Percentiles rank a stretch among this genome's conserved stretches.
phyloP scores from a whole-genome alignment of 2,113 vertebrate species.

The Crotalus viridis region DNA sequence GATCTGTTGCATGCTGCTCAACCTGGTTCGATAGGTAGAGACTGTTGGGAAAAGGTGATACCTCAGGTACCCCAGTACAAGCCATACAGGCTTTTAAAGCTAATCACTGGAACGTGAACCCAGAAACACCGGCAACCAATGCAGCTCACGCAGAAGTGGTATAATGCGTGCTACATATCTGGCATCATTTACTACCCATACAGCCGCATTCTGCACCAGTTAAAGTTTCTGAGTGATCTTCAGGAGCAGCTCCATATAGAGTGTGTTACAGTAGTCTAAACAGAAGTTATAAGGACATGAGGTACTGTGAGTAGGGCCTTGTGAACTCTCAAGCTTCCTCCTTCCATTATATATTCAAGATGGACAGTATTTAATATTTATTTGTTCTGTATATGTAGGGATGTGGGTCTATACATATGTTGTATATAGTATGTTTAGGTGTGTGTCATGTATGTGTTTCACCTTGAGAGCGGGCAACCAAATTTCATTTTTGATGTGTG shows the following conservation, averaged over 20 bases:
- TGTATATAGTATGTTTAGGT: too few relatives aligned
- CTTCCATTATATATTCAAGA: too few relatives aligned
- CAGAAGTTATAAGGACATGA: not conserved
- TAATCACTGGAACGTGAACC: not conserved
- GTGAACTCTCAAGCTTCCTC: too few relatives aligned
- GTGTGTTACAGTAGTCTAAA: not conserved
- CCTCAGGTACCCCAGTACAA: not conserved
- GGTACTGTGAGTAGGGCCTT: not conserved
- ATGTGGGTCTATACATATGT: too few relatives aligned
- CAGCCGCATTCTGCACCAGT: not conserved
- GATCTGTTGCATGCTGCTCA: not conserved
- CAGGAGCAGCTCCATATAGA: not conserved
- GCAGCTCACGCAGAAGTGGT: not conserved
- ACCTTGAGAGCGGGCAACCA: too few relatives aligned
- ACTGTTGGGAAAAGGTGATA: not conserved
- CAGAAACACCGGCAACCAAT: not conserved
- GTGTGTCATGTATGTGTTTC: too few relatives aligned
- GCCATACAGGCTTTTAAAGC: not conserved
- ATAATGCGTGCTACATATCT: not conserved
- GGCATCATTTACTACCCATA: not conserved
- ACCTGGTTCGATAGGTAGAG: not conserved
- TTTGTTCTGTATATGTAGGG: too few relatives aligned
- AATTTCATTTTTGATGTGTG: too few relatives aligned
- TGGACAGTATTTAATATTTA: too few relatives aligned
- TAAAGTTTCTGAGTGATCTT: not conserved